These are phyloP conservation scores for Gymnosoma rotundatum DNA, from an alignment of 2,888 invertebrate species.

Conservation along the genomic window DNA sequence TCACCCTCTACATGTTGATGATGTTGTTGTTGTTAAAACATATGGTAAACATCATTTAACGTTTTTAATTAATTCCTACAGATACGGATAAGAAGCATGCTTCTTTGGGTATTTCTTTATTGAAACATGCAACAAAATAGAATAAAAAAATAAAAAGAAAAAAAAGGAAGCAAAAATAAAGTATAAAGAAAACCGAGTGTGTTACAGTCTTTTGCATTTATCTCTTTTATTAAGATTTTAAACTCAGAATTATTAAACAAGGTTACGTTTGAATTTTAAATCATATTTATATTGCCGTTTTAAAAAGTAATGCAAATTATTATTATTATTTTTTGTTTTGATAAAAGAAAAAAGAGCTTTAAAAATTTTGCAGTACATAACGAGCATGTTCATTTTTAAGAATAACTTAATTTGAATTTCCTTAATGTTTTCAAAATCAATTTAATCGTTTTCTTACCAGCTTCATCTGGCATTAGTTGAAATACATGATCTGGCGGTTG, in stretches of 20 bases:
- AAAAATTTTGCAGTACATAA: slow-evolving; percentile 8
- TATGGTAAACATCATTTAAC: slow-evolving; percentile 66
- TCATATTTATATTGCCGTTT: slow-evolving; percentile 37
- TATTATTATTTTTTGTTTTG: background rate
- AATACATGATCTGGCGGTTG: slow-evolving; percentile 87
- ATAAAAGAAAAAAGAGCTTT: slow-evolving; percentile 56
- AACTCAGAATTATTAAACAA: slow-evolving; percentile 41
- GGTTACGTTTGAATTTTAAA: slow-evolving; percentile 30
- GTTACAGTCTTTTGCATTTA: background rate
- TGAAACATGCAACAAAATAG: slow-evolving; percentile 66
- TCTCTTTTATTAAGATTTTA: background rate
- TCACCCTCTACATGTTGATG: slow-evolving; percentile 30
- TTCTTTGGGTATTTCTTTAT: slow-evolving; percentile 45
- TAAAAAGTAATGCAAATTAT: background rate
- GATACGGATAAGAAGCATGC: slow-evolving; percentile 65
- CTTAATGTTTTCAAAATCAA: slow-evolving; percentile 6
- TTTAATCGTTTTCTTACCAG: slow-evolving; percentile 84
- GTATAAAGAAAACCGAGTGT: slow-evolving; percentile 41
- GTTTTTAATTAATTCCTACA: slow-evolving; percentile 68
- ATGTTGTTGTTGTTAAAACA: slow-evolving; percentile 38
- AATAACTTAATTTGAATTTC: slow-evolving; percentile 29
- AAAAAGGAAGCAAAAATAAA: slow-evolving; percentile 48
- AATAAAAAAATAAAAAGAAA: slow-evolving; percentile 15
- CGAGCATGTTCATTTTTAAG: slow-evolving; percentile 6
- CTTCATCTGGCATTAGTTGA: slow-evolving; percentile 87